Percentiles rank a stretch among this genome's conserved stretches.
Conservation (phyloP, 2,888 invertebrate species). For the Hydropsyche betteni region DNA sequence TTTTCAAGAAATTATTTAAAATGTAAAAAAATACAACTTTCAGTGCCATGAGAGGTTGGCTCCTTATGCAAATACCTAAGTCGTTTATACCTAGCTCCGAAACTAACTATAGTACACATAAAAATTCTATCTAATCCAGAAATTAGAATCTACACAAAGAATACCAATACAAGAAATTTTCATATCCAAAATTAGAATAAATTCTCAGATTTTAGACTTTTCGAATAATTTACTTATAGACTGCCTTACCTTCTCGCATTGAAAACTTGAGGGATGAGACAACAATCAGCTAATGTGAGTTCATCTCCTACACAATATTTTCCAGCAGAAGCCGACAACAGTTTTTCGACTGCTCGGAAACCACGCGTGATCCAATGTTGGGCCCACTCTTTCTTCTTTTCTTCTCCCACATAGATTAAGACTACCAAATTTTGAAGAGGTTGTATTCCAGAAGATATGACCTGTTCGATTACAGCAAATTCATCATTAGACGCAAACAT, state of each 20-base stretch:
- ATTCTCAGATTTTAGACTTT: not conserved
- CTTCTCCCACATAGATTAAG: constrained; percentile 86
- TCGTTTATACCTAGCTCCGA: too few species aligned
- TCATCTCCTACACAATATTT: constrained; percentile 95
- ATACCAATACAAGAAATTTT: not conserved
- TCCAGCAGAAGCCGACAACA: constrained; percentile 83
- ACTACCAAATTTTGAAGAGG: constrained; percentile 94
- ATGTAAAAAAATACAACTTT: too few species aligned
- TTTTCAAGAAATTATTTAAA: too few species aligned
- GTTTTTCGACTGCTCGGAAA: constrained; percentile 88
- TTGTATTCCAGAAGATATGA: constrained; percentile 94
- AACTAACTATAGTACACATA: too few species aligned
- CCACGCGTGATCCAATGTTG: constrained; percentile 92
- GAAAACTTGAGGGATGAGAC: constrained; percentile 93
- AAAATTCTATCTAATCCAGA: not conserved
- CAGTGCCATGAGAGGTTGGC: too few species aligned
- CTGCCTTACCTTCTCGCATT: constrained; percentile 87
- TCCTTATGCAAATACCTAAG: too few species aligned
- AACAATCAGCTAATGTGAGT: constrained; percentile 93
- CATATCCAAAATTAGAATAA: not conserved
- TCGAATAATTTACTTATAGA: not conserved
- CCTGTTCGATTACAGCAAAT: constrained; percentile 55
- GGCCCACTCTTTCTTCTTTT: constrained; percentile 92
- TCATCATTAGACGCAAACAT: not conserved
- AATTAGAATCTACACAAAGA: not conserved